Evolutionary conservation across 2,888 invertebrate species (phyloP), one percentile per base, ranked within the genome.

Genomic region (Schizaphis graminum): DNA sequence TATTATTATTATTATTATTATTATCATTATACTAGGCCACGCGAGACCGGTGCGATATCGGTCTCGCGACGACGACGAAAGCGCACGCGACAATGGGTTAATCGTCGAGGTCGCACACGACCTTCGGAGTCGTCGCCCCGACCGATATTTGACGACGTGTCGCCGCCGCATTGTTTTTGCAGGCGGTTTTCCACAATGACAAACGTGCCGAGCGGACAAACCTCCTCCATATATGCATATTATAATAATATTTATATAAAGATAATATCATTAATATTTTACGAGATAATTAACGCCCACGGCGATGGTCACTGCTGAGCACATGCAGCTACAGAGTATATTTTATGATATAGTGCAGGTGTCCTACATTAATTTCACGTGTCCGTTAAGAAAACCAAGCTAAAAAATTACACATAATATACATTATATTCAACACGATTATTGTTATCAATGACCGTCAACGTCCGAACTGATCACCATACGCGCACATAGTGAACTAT

Each of bases 81-180:
- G 92, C 77, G 77, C 61, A 41, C 49, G 67, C 61, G 88, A 89
- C 89, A 86, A 85, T 47, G 57, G 85, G 91, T 89, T 84, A 93
- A 93, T 47, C 77, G 61, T 86, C 90, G 93, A 93, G 93, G 93
- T 89, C 93, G 86, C 35, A 56, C 89, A 85, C 93, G 93, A 57
- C 89, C 53, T 92, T 44, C 67, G 85, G 47, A 53, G 77, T 35
- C 77, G 53, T 53, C 84, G 53, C 85, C 56, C 84, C 91, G 91
- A 91, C 85, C 84, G 85, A 91, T 47, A 77, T 85, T n/a, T 41
- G 41, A 44, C 67, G 53, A 56, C 91, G 84, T 56, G 91, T 67
- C 21, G 89, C 67, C 47, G n/a, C 13, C 49, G n/a, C 41, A 61
- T 91, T 91, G 91, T 91, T 91, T 84, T 67, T 90, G 21, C 8